These are phyloP conservation scores for Archaeoteleia sp. DNA, from an alignment of 2,888 invertebrate species.

Conservation along the genomic window DNA sequence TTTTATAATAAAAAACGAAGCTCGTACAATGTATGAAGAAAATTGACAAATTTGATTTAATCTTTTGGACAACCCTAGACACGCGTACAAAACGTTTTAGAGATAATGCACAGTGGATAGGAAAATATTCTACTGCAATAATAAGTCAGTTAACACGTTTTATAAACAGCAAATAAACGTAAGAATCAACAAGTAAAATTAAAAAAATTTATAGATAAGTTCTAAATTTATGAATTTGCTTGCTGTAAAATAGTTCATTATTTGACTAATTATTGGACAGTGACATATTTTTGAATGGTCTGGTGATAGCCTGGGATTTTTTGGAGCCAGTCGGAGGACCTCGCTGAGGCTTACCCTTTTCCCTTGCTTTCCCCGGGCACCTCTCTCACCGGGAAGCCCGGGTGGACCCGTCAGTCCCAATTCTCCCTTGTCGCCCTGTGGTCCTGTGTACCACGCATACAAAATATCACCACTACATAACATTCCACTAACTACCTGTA, in stretches of 20 bases:
- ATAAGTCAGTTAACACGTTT: too few species aligned
- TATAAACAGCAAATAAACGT: too few species aligned
- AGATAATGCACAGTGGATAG: too few species aligned
- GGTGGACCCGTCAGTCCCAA: conserved; percentile 85
- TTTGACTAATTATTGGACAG: conserved; percentile 17
- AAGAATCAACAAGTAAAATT: background rate
- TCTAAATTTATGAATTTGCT: conserved; percentile 2
- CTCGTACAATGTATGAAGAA: too few species aligned
- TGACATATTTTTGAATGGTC: conserved; percentile 12
- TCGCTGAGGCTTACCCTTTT: conserved; percentile 87
- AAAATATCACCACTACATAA: conserved; percentile 55
- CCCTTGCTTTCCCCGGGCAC: conserved; percentile 93
- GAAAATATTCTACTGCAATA: too few species aligned
- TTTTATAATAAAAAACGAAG: too few species aligned
- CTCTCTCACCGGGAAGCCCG: conserved; percentile 90
- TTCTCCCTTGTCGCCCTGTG: conserved; percentile 87
- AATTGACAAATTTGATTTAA: too few species aligned
- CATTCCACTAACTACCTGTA: conserved; percentile 25
- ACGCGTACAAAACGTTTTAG: too few species aligned
- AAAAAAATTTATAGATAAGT: background rate
- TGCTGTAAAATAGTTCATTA: conserved; percentile 4
- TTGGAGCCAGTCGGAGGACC: conserved; percentile 67
- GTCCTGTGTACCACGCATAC: conserved; percentile 70
- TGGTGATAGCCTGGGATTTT: conserved; percentile 17
- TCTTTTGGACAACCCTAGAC: too few species aligned